Base-by-base conservation (phyloP, 2,888 invertebrate genomes). In the Drosophila mettleri region DNA sequence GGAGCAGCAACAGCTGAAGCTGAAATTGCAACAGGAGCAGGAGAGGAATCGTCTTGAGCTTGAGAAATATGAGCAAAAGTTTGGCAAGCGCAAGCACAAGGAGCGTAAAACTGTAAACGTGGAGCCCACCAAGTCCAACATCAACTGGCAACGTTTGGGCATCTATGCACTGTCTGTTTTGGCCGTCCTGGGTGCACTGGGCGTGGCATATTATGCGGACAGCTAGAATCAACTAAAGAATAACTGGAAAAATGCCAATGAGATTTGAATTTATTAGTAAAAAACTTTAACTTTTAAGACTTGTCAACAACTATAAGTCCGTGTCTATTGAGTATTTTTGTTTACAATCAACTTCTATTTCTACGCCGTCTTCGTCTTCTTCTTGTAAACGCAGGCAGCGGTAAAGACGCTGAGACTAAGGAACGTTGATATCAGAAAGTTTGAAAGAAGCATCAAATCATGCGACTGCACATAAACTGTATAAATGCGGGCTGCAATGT, bases 381-480 rank as follows among this genome's bases (percentile, higher is more conserved):
- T 94, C 89, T 95, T 95, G 87, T 95, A 96, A 78, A 94, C 93
- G 55, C 95, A 92, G 0, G 96, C 95, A n/a, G 96, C 94, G 7
- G 93, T 73, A 89, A 97, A 94, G 0, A 97, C 95, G 5, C 94
- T 94, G 0, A 94, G 92, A 87, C 97, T 97, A 24, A 97, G 93
- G 7, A 94, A 58, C 0, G 95, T 94, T 5, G 96, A 96, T 66
- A 96, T 94, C 5, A 93, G 90, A 90, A 97, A 97, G 92, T 97
- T 97, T 2, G 94, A 91, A 66, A 97, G 92, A 18, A 97, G 92
- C 73, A 95, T 94, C 31, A 92, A 77, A 90, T 97, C 97, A 2
- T 94, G 95, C 0, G 97, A 97, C 89, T 96, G 96, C 89, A 97
- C 93, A 88, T 94, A 95, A 58, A 96, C 95, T 0, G 97, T 97